Evolutionary conservation across 2,888 invertebrate genomes (phyloP), one percentile per base, ranked within the genome.

Genomic region (Erebia ligea): DNA sequence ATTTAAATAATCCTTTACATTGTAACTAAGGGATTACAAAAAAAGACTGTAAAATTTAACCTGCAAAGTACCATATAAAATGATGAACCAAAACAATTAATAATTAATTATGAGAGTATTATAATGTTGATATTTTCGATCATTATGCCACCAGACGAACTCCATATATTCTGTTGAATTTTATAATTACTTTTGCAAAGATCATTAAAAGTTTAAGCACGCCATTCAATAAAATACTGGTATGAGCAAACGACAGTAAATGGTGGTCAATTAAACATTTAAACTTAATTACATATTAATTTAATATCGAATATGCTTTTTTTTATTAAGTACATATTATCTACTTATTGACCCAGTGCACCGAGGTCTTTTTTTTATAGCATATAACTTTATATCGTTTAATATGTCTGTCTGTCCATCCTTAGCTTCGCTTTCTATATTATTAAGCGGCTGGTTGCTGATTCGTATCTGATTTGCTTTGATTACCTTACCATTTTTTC

Each of bases 41-140:
- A 34, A 34, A 34, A 34, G 5, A 45, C 45, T 45, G 45, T 11
- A 45, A 1, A 13, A 45, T 13, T 45, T 45, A 45, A 45, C 45
- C 11, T 45, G 11, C 45, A 45, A 45, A 10, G 45, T 0, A 9
- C 3, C n/a, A 34, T 34, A 25, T 11, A 58, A 58, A 42, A 59
- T 69, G 48, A 67, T 67, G 25, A 34, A 71, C 58, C 10, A 50
- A 61, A 56, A 57, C 10, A 15, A 69, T 72, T 69, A 67, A 69
- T 48, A 61, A 13, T 63, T 57, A 4, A 17, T 58, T 67, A 56
- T 57, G 48, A 67, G 67, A 34, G 6, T 34, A 34, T 1, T 34
- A 34, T 34, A 6, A 34, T 34, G 6, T 67, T 48, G 57, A 67
- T 62, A 57, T 40, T 63, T 50, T n/a, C 17, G 34, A 45, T 48